Evolutionary conservation across 2,113 vertebrate genomes (phyloP).

Genomic region (Pluvianellus socialis): DNA sequence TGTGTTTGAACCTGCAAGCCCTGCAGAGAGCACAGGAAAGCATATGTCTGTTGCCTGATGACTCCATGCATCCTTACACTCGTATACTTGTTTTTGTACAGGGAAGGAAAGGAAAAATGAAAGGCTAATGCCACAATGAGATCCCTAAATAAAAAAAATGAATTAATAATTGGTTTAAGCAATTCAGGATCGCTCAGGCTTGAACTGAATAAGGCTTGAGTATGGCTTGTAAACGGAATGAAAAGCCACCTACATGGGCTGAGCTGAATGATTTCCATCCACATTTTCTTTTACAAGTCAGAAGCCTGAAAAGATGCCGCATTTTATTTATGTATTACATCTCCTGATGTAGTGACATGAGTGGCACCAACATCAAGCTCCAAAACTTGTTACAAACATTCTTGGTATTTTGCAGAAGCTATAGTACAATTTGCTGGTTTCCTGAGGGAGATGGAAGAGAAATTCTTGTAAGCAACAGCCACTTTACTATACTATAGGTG

Average conservation of each 20-base stretch:
- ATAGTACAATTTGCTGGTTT: not conserved
- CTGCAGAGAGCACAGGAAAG: conserved; percentile 47
- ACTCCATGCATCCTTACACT: not conserved
- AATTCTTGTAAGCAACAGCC: not conserved
- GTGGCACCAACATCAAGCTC: not conserved
- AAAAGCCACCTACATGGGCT: conserved; percentile 10
- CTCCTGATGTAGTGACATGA: not conserved
- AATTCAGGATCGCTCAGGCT: conserved; percentile 9
- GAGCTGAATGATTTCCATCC: not conserved
- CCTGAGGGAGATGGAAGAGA: not conserved
- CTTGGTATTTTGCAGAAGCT: not conserved
- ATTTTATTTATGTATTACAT: not conserved
- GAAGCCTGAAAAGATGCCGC: not conserved
- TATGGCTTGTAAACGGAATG: not conserved
- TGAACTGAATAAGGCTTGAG: not conserved
- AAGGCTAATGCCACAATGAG: not conserved
- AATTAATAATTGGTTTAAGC: conserved; percentile 47
- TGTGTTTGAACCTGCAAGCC: conserved; percentile 70
- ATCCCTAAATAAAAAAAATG: conserved; percentile 9
- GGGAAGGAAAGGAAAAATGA: not conserved
- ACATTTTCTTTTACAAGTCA: not conserved
- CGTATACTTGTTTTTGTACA: not conserved
- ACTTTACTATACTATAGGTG: not conserved
- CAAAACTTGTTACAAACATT: not conserved
- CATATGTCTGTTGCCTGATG: conserved; percentile 37